Conservation (phyloP, 1,140 invertebrate species). For the Drosophila nebulosa region DNA sequence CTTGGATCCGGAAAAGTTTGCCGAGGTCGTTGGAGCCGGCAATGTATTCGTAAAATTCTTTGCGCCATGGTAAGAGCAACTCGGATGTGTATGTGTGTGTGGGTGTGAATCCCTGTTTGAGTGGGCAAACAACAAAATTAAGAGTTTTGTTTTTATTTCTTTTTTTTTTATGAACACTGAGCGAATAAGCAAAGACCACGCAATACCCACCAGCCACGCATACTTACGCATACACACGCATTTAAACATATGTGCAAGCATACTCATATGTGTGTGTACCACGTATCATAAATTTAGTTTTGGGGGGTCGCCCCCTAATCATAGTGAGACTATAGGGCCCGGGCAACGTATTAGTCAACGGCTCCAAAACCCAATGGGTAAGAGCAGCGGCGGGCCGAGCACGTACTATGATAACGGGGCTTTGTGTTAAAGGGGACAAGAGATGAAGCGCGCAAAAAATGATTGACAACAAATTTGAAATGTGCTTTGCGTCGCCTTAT, state of each 20-base stretch:
- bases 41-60: constrained; percentile 89
- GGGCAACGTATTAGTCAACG: not conserved
- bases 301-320: not conserved
- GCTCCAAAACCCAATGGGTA: not conserved
- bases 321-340: not conserved
- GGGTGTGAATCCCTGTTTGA: not conserved
- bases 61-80: constrained; percentile 86
- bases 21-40: constrained; percentile 84
- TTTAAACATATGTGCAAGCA: not conserved
- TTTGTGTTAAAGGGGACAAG: constrained; percentile 13
- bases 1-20: constrained; percentile 84
- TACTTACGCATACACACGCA: not conserved
- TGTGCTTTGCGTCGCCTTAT: constrained; percentile 17
- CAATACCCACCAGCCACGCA: not conserved
- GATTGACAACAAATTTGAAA: constrained; percentile 45
- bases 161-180: not conserved
- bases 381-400: constrained; percentile 7
- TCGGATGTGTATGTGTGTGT: not conserved
- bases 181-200: not conserved
- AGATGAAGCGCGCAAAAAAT: not conserved
- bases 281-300: constrained; percentile 11
- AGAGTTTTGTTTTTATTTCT: not conserved
- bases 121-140: not conserved
- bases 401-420: constrained; percentile 43
- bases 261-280: not conserved